Percentiles rank a stretch among this genome's conserved stretches.
Evolutionary conservation across 2,888 invertebrate species (phyloP).

Genomic region (Apamea monoglypha): DNA sequence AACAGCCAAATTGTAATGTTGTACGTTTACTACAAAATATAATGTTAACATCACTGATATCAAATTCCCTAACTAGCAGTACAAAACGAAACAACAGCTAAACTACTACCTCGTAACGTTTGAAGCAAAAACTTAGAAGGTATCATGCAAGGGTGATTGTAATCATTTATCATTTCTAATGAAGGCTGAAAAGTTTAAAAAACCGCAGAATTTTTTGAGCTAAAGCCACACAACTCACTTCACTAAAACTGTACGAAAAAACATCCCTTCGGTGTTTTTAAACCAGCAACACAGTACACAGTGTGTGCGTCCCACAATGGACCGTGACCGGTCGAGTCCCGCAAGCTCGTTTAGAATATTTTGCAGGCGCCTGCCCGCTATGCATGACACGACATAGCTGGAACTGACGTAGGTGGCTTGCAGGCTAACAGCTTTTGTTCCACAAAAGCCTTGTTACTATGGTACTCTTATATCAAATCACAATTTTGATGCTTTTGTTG

Average conservation of each 20-base stretch:
- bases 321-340: constrained; percentile 50
- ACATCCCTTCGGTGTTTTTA: constrained; percentile 13
- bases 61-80: neutral
- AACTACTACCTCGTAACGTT: neutral
- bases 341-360: constrained; percentile 59
- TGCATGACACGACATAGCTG: constrained; percentile 51
- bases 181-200: neutral
- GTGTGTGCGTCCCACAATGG: constrained; percentile 38
- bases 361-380: constrained; percentile 32
- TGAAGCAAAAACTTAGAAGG: neutral
- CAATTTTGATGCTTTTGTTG: constrained; percentile 15
- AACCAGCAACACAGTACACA: constrained; percentile 16
- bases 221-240: neutral
- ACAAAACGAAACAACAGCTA: neutral
- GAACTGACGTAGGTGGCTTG: constrained; percentile 50
- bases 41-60: neutral
- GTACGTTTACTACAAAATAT: neutral
- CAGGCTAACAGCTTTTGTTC: constrained; percentile 46
- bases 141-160: neutral
- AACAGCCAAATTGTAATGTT: neutral
- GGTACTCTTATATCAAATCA: constrained; percentile 36
- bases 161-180: neutral
- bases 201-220: neutral
- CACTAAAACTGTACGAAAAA: constrained; percentile 27
- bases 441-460: constrained; percentile 33